Conservation (phyloP, 2,888 invertebrate species). For the Platynereis dumerilii region DNA sequence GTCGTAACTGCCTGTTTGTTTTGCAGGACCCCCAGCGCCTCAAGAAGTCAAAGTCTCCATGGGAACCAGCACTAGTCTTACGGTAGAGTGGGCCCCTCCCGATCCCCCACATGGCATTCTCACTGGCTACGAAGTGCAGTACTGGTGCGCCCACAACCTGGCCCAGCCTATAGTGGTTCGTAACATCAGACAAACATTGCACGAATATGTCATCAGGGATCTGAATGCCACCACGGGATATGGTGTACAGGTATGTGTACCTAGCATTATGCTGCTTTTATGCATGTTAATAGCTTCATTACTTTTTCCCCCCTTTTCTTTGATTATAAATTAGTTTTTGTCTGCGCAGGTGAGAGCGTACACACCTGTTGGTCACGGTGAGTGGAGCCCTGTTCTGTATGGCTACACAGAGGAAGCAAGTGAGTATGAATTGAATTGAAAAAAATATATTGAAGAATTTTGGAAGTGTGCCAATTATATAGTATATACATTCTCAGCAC, state of each 20-base stretch:
- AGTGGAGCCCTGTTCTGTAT: constrained; percentile 30
- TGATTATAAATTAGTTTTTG: too few species aligned
- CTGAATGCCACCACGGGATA: constrained; percentile 63
- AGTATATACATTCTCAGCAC: neutral
- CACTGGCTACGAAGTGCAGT: constrained; percentile 48
- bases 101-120: constrained; percentile 44
- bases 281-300: too few species aligned
- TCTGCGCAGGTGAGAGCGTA: constrained; percentile 48
- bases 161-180: constrained; percentile 27
- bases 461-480: neutral
- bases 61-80: constrained; percentile 42
- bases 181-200: constrained; percentile 15
- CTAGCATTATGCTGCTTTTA: too few species aligned
- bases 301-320: too few species aligned
- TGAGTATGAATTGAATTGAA: constrained; percentile 15
- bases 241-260: constrained; percentile 57
- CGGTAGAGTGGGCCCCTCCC: constrained; percentile 52
- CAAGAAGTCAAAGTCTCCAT: constrained; percentile 37
- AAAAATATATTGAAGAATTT: too few species aligned
- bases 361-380: constrained; percentile 46
- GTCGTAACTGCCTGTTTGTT: neutral
- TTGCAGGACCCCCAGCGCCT: constrained; percentile 49
- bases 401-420: constrained; percentile 32
- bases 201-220: constrained; percentile 58
- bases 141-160: constrained; percentile 37